phyloP scores from a whole-genome alignment of 1,140 invertebrate genomes.

The Neelides sp. region DNA sequence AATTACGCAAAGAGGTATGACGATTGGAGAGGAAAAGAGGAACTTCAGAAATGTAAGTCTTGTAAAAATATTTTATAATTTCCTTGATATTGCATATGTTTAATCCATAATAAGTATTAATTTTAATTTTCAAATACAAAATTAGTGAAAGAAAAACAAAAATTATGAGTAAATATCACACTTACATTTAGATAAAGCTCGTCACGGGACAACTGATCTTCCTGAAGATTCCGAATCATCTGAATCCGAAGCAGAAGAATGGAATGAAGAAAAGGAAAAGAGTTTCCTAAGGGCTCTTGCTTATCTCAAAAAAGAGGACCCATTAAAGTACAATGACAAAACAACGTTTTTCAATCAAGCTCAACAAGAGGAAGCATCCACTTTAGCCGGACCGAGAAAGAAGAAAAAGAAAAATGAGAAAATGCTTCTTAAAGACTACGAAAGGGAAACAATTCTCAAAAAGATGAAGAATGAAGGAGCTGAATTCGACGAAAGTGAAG shows the following conservation, averaged over 20 bases:
- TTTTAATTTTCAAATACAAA: background rate
- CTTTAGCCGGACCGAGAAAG: slow-evolving; percentile 6
- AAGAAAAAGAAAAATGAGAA: slow-evolving; percentile 43
- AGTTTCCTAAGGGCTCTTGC: slow-evolving; percentile 75
- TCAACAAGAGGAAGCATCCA: background rate
- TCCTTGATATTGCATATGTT: slow-evolving; percentile 7
- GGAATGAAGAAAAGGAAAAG: slow-evolving; percentile 56
- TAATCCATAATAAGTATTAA: background rate
- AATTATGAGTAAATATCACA: slow-evolving; percentile 3
- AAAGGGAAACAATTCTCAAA: slow-evolving; percentile 60
- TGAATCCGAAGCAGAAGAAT: slow-evolving; percentile 50
- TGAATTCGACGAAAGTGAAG: slow-evolving; percentile 43
- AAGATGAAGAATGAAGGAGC: slow-evolving; percentile 46
- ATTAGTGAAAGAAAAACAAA: background rate
- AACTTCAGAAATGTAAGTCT: slow-evolving; percentile 41
- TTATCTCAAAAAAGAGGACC: slow-evolving; percentile 73
- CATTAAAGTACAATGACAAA: slow-evolving; percentile 68
- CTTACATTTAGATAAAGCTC: slow-evolving; percentile 53
- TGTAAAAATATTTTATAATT: slow-evolving; percentile 2
- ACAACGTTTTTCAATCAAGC: slow-evolving; percentile 56
- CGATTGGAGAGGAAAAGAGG: slow-evolving; percentile 42
- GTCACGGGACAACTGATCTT: slow-evolving; percentile 48
- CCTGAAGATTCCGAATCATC: slow-evolving; percentile 34
- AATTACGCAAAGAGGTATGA: slow-evolving; percentile 42
- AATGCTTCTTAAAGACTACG: slow-evolving; percentile 64